Evolutionary conservation across 2,113 vertebrate genomes (phyloP).

Genomic region (Gambusia affinis): DNA sequence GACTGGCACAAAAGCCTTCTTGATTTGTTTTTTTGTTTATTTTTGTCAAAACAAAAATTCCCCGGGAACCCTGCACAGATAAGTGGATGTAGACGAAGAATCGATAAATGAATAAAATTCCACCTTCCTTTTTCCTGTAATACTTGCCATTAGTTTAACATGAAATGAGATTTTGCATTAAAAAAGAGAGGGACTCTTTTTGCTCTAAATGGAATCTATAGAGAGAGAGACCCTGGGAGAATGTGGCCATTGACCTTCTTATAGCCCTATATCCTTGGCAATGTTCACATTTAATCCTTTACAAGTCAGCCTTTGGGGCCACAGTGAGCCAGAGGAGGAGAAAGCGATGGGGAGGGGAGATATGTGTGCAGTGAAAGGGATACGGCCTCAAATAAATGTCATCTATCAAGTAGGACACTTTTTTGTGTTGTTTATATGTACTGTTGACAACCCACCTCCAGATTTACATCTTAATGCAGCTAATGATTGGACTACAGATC

Average conservation of each 20-base stretch:
- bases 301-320: slow-evolving; percentile 48
- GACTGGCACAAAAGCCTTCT: background rate
- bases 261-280: slow-evolving; percentile 55
- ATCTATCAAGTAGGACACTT: slow-evolving; percentile 17
- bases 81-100: background rate
- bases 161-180: slow-evolving; percentile 12
- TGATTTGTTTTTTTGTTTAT: slow-evolving; percentile 1
- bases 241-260: slow-evolving; percentile 62
- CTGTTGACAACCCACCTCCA: slow-evolving; percentile 5
- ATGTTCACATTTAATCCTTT: slow-evolving; percentile 60
- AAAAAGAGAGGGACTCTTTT: slow-evolving; percentile 19
- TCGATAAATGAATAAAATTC: background rate
- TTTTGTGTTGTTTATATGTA: slow-evolving; percentile 23
- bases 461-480: slow-evolving; percentile 21
- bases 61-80: background rate
- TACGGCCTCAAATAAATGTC: slow-evolving; percentile 23
- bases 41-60: background rate
- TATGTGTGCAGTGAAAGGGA: slow-evolving; percentile 10
- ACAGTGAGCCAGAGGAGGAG: slow-evolving; percentile 22
- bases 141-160: slow-evolving; percentile 25
- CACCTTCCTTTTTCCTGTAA: background rate
- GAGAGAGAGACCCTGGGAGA: slow-evolving; percentile 48
- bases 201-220: slow-evolving; percentile 32
- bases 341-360: slow-evolving; percentile 13
- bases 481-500: slow-evolving; percentile 17